Conservation (phyloP, 2,888 invertebrate species). For the Ctena decussata region DNA sequence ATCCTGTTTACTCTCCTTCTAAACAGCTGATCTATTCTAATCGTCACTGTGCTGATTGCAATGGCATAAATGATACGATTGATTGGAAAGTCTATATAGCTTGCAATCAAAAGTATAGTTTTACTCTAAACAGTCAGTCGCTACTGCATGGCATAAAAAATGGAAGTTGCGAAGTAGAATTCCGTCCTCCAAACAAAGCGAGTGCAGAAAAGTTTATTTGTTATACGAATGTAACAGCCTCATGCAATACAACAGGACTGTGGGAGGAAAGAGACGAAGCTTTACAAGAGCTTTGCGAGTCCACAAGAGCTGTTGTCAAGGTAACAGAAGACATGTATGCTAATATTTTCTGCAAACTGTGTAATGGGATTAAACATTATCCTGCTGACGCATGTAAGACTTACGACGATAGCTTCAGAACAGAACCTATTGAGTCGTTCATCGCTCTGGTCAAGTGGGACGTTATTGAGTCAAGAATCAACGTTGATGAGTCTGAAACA, state of each 20-base stretch:
- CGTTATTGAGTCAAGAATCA: neutral
- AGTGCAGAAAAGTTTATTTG: neutral
- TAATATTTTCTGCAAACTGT: neutral
- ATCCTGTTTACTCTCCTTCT: neutral
- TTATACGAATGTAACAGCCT: no score
- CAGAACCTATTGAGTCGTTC: neutral
- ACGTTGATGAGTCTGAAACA: neutral
- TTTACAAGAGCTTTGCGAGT: neutral
- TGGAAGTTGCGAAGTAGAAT: neutral
- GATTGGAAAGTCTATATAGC: neutral
- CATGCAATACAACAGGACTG: neutral
- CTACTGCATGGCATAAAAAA: neutral
- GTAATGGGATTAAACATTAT: neutral
- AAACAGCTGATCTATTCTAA: neutral
- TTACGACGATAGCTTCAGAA: neutral
- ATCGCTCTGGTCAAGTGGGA: neutral
- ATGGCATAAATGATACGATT: neutral
- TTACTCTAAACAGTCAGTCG: neutral
- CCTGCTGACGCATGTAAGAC: neutral
- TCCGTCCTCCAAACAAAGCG: neutral
- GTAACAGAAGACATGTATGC: neutral
- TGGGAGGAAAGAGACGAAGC: neutral
- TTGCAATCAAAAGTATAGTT: neutral
- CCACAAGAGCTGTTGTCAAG: neutral
- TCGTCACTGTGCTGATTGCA: neutral